A percentile compares a stretch with the other conserved stretches of the same genome.
Conservation (phyloP, 2,113 vertebrate species). For the Halcyon senegalensis region DNA sequence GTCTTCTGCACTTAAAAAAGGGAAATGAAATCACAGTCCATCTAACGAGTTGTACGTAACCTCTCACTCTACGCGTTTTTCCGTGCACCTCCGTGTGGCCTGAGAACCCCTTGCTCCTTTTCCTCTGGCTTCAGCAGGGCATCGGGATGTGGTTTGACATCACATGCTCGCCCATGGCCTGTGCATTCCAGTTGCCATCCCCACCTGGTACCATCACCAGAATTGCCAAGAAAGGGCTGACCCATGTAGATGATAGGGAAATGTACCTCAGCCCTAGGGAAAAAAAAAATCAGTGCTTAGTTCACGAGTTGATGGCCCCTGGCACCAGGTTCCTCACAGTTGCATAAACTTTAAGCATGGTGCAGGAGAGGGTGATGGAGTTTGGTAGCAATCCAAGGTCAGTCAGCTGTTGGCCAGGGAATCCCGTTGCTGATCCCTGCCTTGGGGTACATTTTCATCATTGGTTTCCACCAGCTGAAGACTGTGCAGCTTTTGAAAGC, state of each 20-base stretch:
- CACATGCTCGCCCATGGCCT: accelerated
- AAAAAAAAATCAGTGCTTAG: neutral
- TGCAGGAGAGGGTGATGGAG: neutral
- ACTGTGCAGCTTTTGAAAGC: neutral
- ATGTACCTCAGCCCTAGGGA: neutral
- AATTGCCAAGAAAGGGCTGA: neutral
- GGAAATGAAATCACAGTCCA: neutral
- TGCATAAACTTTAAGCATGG: too few relatives aligned
- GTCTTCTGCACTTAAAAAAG: neutral
- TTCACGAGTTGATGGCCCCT: neutral
- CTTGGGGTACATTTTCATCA: neutral
- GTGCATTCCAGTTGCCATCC: neutral
- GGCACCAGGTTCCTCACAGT: neutral
- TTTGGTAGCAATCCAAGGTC: neutral
- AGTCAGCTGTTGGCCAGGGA: neutral
- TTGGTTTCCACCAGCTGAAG: neutral
- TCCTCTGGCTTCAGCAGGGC: neutral
- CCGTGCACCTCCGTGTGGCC: neutral
- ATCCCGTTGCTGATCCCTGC: neutral
- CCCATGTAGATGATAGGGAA: neutral
- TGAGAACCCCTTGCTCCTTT: too few relatives aligned
- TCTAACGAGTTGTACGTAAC: neutral
- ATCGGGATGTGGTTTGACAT: neutral
- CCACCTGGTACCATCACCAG: neutral
- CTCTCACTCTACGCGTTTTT: neutral